Conservation (phyloP, 2,888 invertebrate species). For the Periphyllus acericola region DNA sequence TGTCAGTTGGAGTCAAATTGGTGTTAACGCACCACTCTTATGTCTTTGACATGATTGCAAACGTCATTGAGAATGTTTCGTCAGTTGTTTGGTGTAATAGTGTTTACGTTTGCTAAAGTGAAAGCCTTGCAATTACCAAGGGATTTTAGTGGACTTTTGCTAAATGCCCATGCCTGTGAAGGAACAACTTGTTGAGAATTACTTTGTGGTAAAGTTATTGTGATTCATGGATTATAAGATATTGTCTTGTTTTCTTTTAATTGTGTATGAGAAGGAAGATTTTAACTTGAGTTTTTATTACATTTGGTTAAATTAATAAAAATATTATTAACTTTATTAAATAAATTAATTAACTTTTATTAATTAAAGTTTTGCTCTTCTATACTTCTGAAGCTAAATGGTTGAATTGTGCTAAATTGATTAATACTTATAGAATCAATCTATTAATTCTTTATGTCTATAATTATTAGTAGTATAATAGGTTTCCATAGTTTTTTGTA, state of each 20-base stretch:
- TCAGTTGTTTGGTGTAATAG: conserved; percentile 30
- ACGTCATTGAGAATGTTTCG: conserved; percentile 40
- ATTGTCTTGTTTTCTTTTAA: too few species aligned
- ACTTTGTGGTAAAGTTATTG: too few species aligned
- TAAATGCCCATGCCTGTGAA: conserved; percentile 43
- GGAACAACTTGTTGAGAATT: not conserved
- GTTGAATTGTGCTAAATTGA: conserved; percentile 52
- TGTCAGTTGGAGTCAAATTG: too few species aligned
- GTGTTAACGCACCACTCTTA: not conserved
- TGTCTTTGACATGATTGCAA: not conserved
- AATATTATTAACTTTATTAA: too few species aligned
- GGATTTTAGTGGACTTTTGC: conserved; percentile 35
- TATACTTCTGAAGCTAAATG: conserved; percentile 2
- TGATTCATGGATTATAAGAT: too few species aligned
- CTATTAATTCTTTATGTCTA: not conserved
- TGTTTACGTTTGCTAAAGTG: conserved; percentile 25
- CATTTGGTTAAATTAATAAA: too few species aligned
- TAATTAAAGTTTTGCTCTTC: conserved; percentile 35
- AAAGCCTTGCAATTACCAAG: conserved; percentile 59
- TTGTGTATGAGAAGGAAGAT: too few species aligned
- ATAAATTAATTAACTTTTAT: too few species aligned
- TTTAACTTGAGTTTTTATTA: too few species aligned
- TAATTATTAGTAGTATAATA: too few species aligned
- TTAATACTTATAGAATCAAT: not conserved
- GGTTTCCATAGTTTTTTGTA: too few species aligned